These are phyloP conservation scores for Austrofundulus limnaeus DNA, from an alignment of 2,113 vertebrate genomes.

Conservation along the genomic window DNA sequence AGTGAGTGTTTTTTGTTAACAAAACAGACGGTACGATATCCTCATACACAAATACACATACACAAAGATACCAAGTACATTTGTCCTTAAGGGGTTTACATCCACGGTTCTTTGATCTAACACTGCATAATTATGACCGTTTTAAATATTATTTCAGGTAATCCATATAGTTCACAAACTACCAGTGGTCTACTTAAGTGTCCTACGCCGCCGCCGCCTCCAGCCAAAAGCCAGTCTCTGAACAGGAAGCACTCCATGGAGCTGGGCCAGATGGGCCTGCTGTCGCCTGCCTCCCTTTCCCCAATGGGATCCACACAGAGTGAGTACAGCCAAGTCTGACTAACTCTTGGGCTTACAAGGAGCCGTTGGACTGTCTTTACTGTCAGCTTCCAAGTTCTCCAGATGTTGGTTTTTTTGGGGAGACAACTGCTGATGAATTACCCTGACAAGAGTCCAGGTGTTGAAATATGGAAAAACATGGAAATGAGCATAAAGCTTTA, in stretches of 20 bases:
- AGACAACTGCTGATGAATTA: slow-evolving; percentile 13
- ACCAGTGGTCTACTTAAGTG: slow-evolving; percentile 93
- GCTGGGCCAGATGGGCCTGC: slow-evolving; percentile 88
- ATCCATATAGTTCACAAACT: slow-evolving; percentile 84
- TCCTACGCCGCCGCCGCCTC: slow-evolving; percentile 93
- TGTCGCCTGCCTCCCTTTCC: slow-evolving; percentile 91
- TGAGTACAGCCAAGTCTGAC: slow-evolving; percentile 76
- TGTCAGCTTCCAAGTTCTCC: slow-evolving; percentile 27
- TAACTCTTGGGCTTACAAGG: neutral
- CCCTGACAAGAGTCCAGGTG: slow-evolving; percentile 6
- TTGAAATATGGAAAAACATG: slow-evolving; percentile 15
- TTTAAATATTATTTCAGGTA: slow-evolving; percentile 70
- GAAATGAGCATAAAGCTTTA: neutral
- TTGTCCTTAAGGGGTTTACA: neutral
- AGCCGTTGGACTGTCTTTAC: slow-evolving; percentile 10
- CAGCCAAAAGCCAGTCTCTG: slow-evolving; percentile 87
- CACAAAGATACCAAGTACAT: neutral
- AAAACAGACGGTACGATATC: neutral
- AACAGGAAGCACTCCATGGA: slow-evolving; percentile 95
- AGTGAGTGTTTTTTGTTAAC: neutral
- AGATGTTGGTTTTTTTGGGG: slow-evolving; percentile 7
- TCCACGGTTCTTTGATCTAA: neutral
- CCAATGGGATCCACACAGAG: slow-evolving; percentile 94
- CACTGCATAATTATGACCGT: neutral
- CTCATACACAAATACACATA: neutral